phyloP scores from a whole-genome alignment of 2,888 invertebrate genomes.

The Heliconius ethilla region DNA sequence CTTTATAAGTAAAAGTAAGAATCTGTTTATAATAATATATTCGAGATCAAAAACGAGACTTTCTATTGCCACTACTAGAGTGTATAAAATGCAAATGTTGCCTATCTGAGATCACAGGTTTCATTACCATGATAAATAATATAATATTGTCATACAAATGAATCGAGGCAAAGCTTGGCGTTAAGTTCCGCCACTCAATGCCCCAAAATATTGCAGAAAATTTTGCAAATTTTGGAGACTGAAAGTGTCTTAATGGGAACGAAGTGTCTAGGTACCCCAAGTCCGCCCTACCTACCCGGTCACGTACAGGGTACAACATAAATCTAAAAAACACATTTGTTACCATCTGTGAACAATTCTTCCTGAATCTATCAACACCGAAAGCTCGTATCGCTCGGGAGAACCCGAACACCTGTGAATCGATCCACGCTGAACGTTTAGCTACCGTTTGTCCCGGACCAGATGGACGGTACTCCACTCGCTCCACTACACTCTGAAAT shows the following conservation, averaged over 20 bases:
- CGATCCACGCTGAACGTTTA: slow-evolving; percentile 92
- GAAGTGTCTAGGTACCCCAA: neutral
- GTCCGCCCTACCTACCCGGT: neutral
- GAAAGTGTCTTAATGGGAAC: neutral
- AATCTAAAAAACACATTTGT: neutral
- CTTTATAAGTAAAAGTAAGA: too few species aligned
- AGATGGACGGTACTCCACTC: slow-evolving; percentile 90
- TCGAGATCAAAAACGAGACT: too few species aligned
- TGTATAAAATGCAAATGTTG: too few species aligned
- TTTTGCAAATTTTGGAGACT: neutral
- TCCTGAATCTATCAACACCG: slow-evolving; percentile 93
- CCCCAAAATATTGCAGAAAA: neutral
- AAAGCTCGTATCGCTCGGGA: slow-evolving; percentile 93
- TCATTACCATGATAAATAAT: too few species aligned
- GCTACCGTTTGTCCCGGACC: slow-evolving; percentile 90
- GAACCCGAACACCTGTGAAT: slow-evolving; percentile 93
- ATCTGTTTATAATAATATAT: too few species aligned
- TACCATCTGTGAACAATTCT: slow-evolving; percentile 91
- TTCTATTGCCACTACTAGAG: too few species aligned
- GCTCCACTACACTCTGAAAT: slow-evolving; percentile 92
- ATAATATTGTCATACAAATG: too few species aligned
- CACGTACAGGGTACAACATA: neutral
- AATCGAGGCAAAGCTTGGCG: neutral
- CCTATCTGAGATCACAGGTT: too few species aligned
- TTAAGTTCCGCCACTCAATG: neutral